These are phyloP conservation scores for Xestobium rufovillosum DNA, from an alignment of 2,888 invertebrate genomes.

Conservation along the genomic window DNA sequence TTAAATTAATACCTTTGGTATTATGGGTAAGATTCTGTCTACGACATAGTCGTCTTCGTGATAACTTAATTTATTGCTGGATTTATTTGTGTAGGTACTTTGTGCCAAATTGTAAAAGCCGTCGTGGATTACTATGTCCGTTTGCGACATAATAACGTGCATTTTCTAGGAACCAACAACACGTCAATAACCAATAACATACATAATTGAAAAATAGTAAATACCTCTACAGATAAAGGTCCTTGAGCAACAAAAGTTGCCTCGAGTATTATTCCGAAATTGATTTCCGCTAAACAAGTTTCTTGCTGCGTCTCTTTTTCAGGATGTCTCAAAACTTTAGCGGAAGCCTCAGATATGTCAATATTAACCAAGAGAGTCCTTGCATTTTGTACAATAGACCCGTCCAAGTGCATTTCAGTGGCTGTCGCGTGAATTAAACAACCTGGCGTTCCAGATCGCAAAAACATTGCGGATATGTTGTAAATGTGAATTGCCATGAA, in stretches of 20 bases:
- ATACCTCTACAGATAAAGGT: slow-evolving; percentile 77
- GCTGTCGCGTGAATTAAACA: slow-evolving; percentile 67
- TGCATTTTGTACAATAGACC: slow-evolving; percentile 61
- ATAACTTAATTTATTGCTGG: slow-evolving; percentile 44
- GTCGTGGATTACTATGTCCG: slow-evolving; percentile 50
- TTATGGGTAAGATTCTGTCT: slow-evolving; percentile 62
- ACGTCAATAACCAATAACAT: not conserved
- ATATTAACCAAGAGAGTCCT: slow-evolving; percentile 66
- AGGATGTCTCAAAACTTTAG: slow-evolving; percentile 52
- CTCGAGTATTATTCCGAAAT: slow-evolving; percentile 66
- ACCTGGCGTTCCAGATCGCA: slow-evolving; percentile 57
- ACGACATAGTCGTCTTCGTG: slow-evolving; percentile 49
- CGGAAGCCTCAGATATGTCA: slow-evolving; percentile 58
- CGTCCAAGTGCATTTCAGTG: slow-evolving; percentile 60
- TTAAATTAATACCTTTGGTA: slow-evolving; percentile 67
- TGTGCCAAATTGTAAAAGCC: slow-evolving; percentile 49
- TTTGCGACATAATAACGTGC: slow-evolving; percentile 54
- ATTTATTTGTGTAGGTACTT: slow-evolving; percentile 39
- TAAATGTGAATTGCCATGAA: slow-evolving; percentile 81
- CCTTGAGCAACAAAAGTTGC: slow-evolving; percentile 73
- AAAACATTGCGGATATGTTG: slow-evolving; percentile 57
- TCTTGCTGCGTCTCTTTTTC: slow-evolving; percentile 43
- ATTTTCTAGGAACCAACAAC: slow-evolving; percentile 61
- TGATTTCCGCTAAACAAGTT: slow-evolving; percentile 64
- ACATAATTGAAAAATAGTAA: slow-evolving; percentile 11